Evolutionary conservation across 2,888 invertebrate genomes (phyloP).

Genomic region (Harmothoe impar): DNA sequence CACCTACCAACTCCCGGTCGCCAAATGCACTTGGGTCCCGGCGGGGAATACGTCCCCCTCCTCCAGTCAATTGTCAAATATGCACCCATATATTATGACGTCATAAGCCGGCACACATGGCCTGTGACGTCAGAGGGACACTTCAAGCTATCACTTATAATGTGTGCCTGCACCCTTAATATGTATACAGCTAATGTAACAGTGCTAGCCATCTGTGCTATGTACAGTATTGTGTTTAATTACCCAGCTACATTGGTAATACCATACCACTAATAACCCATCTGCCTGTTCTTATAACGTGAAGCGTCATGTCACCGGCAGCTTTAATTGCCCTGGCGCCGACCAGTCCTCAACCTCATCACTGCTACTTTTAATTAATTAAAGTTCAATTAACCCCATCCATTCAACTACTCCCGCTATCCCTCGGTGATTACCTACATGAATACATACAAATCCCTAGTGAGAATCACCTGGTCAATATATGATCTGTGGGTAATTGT

Average conservation of each 20-base stretch:
- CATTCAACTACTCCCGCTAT: background rate
- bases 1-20: too few species aligned
- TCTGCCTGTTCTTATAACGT: background rate
- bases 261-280: background rate
- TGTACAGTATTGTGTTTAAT: background rate
- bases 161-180: background rate
- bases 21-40: too few species aligned
- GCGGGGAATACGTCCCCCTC: background rate
- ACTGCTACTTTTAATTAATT: background rate
- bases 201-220: slow-evolving; percentile 5
- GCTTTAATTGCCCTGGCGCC: background rate
- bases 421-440: background rate
- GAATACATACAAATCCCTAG: background rate
- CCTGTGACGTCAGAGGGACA: background rate
- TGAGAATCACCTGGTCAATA: too few species aligned
- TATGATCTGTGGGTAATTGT: too few species aligned
- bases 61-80: background rate
- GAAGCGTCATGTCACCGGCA: background rate
- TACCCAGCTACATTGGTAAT: background rate
- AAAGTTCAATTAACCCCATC: background rate
- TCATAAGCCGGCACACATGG: background rate
- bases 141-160: background rate
- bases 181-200: background rate
- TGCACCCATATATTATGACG: background rate
- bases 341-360: background rate